Evolutionary conservation across 2,888 invertebrate genomes (phyloP).

Genomic region (Laspeyria flexula): DNA sequence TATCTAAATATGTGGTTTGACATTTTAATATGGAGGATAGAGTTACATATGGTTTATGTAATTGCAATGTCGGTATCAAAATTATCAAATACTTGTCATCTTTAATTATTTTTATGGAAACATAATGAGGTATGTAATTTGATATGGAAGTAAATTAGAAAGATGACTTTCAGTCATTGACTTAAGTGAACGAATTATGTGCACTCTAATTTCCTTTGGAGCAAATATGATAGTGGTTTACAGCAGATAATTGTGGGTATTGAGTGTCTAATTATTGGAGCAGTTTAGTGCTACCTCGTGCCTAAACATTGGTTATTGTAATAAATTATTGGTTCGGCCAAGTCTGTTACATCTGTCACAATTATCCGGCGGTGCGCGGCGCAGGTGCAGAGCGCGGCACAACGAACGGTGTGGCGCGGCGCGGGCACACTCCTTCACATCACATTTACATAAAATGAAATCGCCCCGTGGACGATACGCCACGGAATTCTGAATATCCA

Average conservation of each 20-base stretch:
- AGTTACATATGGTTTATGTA: slow-evolving; percentile 1
- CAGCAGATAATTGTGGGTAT: slow-evolving; percentile 29
- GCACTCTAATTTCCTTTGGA: background rate
- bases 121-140: slow-evolving; percentile 1
- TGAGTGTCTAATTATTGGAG: slow-evolving; percentile 28
- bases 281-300: slow-evolving; percentile 35
- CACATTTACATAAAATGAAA: slow-evolving; percentile 82
- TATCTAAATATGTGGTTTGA: slow-evolving; percentile 8
- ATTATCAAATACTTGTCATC: slow-evolving; percentile 3
- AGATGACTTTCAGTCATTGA: background rate
- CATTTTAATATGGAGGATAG: slow-evolving; percentile 2
- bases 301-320: slow-evolving; percentile 44
- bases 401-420: slow-evolving; percentile 26
- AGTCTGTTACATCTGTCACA: slow-evolving; percentile 73
- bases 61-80: background rate
- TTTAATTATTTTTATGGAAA: slow-evolving; percentile 3
- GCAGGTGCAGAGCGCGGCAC: slow-evolving; percentile 24
- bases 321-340: slow-evolving; percentile 41
- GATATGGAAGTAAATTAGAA: slow-evolving; percentile 6
- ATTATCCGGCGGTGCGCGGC: slow-evolving; percentile 49
- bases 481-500: slow-evolving; percentile 84
- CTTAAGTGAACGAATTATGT: background rate
- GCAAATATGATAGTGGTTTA: slow-evolving; percentile 20
- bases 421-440: slow-evolving; percentile 41
- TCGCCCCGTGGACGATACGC: slow-evolving; percentile 74